Evolutionary conservation across 2,888 invertebrate genomes (phyloP), one percentile per base, ranked within the genome.

Genomic region (Caenorhabditis drosophilae): DNA sequence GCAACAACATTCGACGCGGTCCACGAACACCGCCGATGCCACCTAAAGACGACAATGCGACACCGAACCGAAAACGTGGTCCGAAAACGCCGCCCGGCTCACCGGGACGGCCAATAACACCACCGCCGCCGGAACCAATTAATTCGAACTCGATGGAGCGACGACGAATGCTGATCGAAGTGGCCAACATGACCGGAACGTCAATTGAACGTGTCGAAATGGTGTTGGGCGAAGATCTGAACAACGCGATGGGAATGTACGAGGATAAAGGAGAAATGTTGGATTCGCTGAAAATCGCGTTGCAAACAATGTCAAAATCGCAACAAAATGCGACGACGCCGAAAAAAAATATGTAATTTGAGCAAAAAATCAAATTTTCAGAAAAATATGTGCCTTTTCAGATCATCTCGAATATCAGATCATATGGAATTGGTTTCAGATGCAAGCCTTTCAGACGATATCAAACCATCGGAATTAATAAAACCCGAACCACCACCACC

Each of bases 401-500:
- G 67, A 18, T 42, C 59, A 25, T 34, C 48, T 18, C 52, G 47
- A 4, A 35, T 66, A 2, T 73, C 73, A 0, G 70, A 68, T 36
- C 53, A 70, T 26, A 73, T 70, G 70, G 73, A 74, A 35, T 46
- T 70, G 22, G 73, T 69, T 6, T 70, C 69, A 1, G 70, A 71
- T 11, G 49, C 50, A 11, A 61, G 64, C 2, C 36, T 64, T 1
- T 63, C 67, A 0, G 38, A 48, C 0, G 55, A 61, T 22, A 16
- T 55, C 35, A 49, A 34, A 20, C 16, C 34, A 1, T n/a, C n/a
- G n/a, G n/a, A n/a, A n/a, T n/a, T n/a, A n/a, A n/a, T n/a, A n/a
- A 63, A 47, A 27, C 45, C 44, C 16, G 54, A 31, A 11, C 18
- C 22, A 23, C 20, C 58, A 41, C 40, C 59, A 52, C 45, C 47